Evolutionary conservation across 2,113 vertebrate species (phyloP).

Genomic region (Poeciliopsis prolifica): DNA sequence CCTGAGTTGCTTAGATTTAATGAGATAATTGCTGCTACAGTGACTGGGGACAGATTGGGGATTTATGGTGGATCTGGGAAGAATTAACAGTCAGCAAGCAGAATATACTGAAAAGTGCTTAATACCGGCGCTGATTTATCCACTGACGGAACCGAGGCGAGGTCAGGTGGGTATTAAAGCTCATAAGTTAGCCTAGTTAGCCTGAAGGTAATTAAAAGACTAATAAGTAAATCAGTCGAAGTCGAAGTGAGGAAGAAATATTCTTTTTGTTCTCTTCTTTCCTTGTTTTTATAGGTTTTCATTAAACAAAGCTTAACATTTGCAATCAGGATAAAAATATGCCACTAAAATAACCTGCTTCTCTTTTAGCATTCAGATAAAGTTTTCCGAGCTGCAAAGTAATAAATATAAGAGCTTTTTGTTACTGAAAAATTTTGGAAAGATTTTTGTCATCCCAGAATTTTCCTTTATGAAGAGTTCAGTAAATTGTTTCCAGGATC

Average conservation of each 20-base stretch:
- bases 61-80: conserved; percentile 34
- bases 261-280: neutral
- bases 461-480: no score
- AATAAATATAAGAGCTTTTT: no score
- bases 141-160: neutral
- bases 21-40: neutral
- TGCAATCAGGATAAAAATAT: no score
- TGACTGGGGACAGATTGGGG: conserved; percentile 6
- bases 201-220: conserved; percentile 24
- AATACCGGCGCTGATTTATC: conserved; percentile 20
- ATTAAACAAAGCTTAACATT: neutral
- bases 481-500: no score
- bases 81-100: conserved; percentile 20
- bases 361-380: no score
- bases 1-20: conserved; percentile 9
- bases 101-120: conserved; percentile 33
- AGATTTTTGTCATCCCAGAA: no score
- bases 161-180: conserved; percentile 19
- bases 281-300: neutral
- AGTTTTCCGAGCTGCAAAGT: no score
- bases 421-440: no score
- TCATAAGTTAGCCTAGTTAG: conserved; percentile 32
- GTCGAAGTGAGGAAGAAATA: neutral
- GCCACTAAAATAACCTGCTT: no score
- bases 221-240: conserved; percentile 4